A percentile compares a stretch with the other conserved stretches of the same genome.
phyloP scores from a whole-genome alignment of 2,888 invertebrate genomes.

The Arrhopalites spinosus region DNA sequence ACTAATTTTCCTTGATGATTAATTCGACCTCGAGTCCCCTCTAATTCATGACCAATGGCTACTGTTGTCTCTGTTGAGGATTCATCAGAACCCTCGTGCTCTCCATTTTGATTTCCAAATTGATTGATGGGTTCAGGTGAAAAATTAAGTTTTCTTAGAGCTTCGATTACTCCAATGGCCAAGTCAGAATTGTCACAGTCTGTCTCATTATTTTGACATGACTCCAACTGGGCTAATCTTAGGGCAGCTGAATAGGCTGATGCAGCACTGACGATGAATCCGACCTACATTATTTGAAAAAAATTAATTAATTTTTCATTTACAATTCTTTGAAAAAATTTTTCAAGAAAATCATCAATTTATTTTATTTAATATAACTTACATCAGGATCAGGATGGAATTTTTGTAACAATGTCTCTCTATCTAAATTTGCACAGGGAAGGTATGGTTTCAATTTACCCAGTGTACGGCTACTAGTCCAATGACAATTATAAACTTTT shows the following conservation, averaged over 20 bases:
- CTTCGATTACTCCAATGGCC: conserved; percentile 48
- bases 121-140: conserved; percentile 43
- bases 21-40: conserved; percentile 54
- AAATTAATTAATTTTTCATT: conserved; percentile 12
- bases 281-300: conserved; percentile 45
- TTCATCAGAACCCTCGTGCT: background rate
- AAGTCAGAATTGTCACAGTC: conserved; percentile 47
- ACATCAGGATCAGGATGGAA: conserved; percentile 56
- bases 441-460: conserved; percentile 40
- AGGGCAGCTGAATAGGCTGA: conserved; percentile 59
- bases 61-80: conserved; percentile 49
- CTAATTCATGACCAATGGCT: conserved; percentile 53
- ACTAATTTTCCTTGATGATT: conserved; percentile 55
- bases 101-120: conserved; percentile 20
- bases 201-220: conserved; percentile 43
- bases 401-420: conserved; percentile 49
- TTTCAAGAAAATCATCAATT: background rate
- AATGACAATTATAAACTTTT: conserved; percentile 55
- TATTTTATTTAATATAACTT: conserved; percentile 31
- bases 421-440: conserved; percentile 53
- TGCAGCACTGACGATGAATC: conserved; percentile 58
- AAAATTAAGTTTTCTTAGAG: conserved; percentile 52
- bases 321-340: background rate
- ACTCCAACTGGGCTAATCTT: conserved; percentile 57
- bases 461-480: conserved; percentile 49